Evolutionary conservation across 1,140 invertebrate genomes (phyloP), one percentile per base, ranked within the genome.

Genomic region (Lethrus apterus): DNA sequence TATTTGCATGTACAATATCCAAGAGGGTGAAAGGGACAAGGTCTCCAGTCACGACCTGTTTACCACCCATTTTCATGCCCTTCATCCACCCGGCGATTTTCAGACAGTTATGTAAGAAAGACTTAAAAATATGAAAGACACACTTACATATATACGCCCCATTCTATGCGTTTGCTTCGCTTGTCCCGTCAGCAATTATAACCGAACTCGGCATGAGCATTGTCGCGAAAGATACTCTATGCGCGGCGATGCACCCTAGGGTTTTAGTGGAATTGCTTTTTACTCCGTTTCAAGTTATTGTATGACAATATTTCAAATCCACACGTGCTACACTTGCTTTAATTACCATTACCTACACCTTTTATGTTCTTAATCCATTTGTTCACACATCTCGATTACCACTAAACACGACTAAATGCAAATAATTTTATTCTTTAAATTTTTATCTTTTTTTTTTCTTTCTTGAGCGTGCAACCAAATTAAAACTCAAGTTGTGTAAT

Each of bases 251-350:
- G 47, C 43, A 52, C 47, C 48, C 46, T 54, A 18, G 44, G 52
- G 44, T 58, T 58, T 58, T 58, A 58, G 50, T 42, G 49, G 50
- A 51, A 58, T 58, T 58, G 54, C 56, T 58, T 58, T 55, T 48
- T 46, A 48, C 47, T 47, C 34, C 33, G 15, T 23, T 41, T 36
- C 40, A 29, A 50, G 42, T 51, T 51, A 49, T 53, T 50, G 32
- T 50, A 50, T 48, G 46, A 43, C 52, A 45, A 41, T 40, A 54
- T 48, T 46, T 48, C 43, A 51, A 30, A 47, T 48, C 33, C 41
- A 43, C 53, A 48, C 49, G 45, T 44, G 45, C 46, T 31, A 34
- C 31, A 26, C 38, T 46, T 34, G 30, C 54, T 50, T 56, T 56
- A 56, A 56, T 56, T 56, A 56, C 51, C 42, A 48, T 47, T 50